Percentiles rank a stretch among this genome's conserved stretches.
These are phyloP conservation scores for Tautogolabrus adspersus DNA, from an alignment of 2,113 vertebrate species.

Conservation along the genomic window DNA sequence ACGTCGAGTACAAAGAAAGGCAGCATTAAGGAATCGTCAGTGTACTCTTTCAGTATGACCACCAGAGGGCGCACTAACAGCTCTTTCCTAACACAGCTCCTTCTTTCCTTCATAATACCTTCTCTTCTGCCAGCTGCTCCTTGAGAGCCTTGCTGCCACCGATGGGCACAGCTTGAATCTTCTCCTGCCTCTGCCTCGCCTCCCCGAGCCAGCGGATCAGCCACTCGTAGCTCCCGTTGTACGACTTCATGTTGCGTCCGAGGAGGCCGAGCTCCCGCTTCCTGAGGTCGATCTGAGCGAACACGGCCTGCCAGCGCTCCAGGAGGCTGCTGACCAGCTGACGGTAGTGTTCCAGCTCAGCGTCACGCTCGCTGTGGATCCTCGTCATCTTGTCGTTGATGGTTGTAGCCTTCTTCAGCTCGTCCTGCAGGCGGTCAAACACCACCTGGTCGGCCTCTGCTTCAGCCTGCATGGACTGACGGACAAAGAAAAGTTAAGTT, in stretches of 20 bases:
- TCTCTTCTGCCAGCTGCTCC: constrained; percentile 91
- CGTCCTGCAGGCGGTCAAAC: constrained; percentile 87
- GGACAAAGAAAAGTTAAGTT: no score
- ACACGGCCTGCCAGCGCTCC: constrained; percentile 92
- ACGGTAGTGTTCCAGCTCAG: constrained; percentile 91
- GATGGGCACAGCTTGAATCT: constrained; percentile 88
- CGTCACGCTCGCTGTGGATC: constrained; percentile 89
- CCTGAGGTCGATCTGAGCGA: constrained; percentile 88
- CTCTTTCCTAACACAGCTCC: not conserved
- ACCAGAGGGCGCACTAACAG: constrained; percentile 6
- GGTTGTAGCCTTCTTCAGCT: constrained; percentile 84
- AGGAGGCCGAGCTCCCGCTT: constrained; percentile 91
- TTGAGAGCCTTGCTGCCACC: constrained; percentile 80
- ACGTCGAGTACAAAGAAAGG: no score
- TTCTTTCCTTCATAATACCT: constrained; percentile 79
- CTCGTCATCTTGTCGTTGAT: constrained; percentile 89
- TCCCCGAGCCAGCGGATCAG: constrained; percentile 90
- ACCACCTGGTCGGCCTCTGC: constrained; percentile 86
- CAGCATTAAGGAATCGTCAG: not conserved
- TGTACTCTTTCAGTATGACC: not conserved
- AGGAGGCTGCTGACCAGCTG: constrained; percentile 85
- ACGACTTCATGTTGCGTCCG: constrained; percentile 88
- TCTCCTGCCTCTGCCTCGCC: constrained; percentile 88
- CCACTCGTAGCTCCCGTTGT: constrained; percentile 85
- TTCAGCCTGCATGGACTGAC: constrained; percentile 86